Percentiles rank a stretch among this genome's conserved stretches.
These are phyloP conservation scores for Temnothorax longispinosus DNA, from an alignment of 1,140 invertebrate genomes.

Conservation along the genomic window DNA sequence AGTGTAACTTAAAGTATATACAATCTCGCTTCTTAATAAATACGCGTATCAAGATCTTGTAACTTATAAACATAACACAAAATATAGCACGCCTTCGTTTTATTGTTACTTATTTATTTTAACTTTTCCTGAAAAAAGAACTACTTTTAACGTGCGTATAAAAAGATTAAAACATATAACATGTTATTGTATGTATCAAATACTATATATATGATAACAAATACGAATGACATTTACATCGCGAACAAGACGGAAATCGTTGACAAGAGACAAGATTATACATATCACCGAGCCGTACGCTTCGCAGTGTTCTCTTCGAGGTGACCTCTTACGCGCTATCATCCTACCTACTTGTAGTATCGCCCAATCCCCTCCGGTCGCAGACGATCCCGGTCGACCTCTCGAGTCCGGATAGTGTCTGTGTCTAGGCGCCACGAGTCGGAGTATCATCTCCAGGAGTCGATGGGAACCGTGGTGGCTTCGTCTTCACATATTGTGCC, in stretches of 20 bases:
- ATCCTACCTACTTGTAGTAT: constrained; percentile 33
- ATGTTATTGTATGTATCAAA: background rate
- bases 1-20: background rate
- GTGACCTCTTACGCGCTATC: constrained; percentile 57
- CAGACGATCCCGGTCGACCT: constrained; percentile 48
- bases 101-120: background rate
- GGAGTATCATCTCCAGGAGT: constrained; percentile 79
- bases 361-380: constrained; percentile 24
- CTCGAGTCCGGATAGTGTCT: constrained; percentile 43
- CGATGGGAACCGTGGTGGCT: constrained; percentile 83
- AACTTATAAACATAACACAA: background rate
- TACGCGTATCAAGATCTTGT: background rate
- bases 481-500: constrained; percentile 85
- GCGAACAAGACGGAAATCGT: background rate
- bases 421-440: constrained; percentile 67
- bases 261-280: background rate
- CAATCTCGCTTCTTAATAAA: background rate
- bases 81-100: background rate
- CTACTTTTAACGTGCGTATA: background rate
- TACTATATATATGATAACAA: background rate
- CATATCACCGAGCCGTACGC: background rate
- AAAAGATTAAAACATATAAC: background rate
- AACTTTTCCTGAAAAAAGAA: background rate
- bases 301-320: background rate
- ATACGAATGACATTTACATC: background rate